These are phyloP conservation scores for Prochilodus magdalenae DNA, from an alignment of 2,113 vertebrate genomes.

Conservation along the genomic window DNA sequence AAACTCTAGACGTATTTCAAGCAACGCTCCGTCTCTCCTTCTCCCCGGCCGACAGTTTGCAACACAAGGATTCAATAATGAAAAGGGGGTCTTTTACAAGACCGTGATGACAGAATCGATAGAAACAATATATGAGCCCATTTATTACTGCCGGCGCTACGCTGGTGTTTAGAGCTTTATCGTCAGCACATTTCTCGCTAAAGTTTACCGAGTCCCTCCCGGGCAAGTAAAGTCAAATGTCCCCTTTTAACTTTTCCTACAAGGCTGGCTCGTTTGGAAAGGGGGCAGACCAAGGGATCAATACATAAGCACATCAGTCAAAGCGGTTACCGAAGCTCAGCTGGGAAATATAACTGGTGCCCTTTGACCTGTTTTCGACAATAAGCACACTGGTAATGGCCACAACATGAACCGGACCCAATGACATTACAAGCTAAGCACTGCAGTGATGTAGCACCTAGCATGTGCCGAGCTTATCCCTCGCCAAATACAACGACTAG, in stretches of 20 bases:
- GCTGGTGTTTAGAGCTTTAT: constrained; percentile 56
- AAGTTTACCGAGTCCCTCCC: constrained; percentile 26
- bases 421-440: too few relatives aligned
- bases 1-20: constrained; percentile 40
- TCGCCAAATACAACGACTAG: too few relatives aligned
- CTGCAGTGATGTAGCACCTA: too few relatives aligned
- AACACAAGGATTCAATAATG: constrained; percentile 70
- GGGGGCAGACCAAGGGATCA: neutral
- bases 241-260: neutral
- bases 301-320: neutral
- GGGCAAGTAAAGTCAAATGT: neutral
- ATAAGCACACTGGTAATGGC: too few relatives aligned
- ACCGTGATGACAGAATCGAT: constrained; percentile 74
- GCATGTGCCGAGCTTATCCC: too few relatives aligned
- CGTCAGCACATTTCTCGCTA: constrained; percentile 54
- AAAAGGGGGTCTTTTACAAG: constrained; percentile 66
- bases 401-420: too few relatives aligned
- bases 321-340: neutral
- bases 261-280: neutral
- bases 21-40: neutral
- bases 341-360: too few relatives aligned
- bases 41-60: constrained; percentile 50
- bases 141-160: constrained; percentile 59
- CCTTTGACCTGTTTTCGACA: too few relatives aligned
- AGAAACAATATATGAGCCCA: constrained; percentile 69